phyloP scores from a whole-genome alignment of 2,888 invertebrate species.

The Tenodera sinensis region DNA sequence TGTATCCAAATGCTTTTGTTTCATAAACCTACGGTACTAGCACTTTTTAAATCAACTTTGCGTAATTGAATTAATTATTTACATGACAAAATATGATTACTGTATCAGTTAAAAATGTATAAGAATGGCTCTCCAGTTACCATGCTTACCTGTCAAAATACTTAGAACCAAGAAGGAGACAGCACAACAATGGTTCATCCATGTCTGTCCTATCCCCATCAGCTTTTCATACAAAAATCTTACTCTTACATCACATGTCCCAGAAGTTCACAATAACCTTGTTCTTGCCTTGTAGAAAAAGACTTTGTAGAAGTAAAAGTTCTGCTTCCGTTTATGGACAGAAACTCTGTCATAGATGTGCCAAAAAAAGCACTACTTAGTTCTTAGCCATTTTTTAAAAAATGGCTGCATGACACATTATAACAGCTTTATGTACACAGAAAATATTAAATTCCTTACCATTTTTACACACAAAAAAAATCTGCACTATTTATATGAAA shows the following conservation, averaged over 20 bases:
- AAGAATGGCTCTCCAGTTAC: slow-evolving; percentile 1
- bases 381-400: slow-evolving; percentile 15
- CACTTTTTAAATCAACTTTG: slow-evolving; percentile 2
- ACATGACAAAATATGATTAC: slow-evolving; percentile 19
- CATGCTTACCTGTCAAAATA: neutral
- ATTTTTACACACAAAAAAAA: slow-evolving; percentile 17
- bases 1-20: slow-evolving; percentile 5
- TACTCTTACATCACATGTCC: neutral
- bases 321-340: slow-evolving; percentile 13
- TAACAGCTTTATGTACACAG: slow-evolving; percentile 28
- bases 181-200: neutral
- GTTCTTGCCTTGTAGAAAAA: slow-evolving; percentile 1
- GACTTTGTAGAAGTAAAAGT: slow-evolving; percentile 8
- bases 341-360: slow-evolving; percentile 18
- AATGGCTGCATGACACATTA: slow-evolving; percentile 21
- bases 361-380: slow-evolving; percentile 26
- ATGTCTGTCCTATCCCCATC: neutral
- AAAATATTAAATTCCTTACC: slow-evolving; percentile 27
- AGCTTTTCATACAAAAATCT: neutral
- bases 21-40: slow-evolving; percentile 10
- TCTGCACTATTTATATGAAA: slow-evolving; percentile 21
- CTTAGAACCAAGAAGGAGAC: neutral
- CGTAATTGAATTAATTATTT: slow-evolving; percentile 13
- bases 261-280: neutral
- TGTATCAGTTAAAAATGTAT: slow-evolving; percentile 15